A percentile compares a stretch with the other conserved stretches of the same genome.
These are phyloP conservation scores for Heliconius hortense DNA, from an alignment of 2,888 invertebrate species.

Conservation along the genomic window DNA sequence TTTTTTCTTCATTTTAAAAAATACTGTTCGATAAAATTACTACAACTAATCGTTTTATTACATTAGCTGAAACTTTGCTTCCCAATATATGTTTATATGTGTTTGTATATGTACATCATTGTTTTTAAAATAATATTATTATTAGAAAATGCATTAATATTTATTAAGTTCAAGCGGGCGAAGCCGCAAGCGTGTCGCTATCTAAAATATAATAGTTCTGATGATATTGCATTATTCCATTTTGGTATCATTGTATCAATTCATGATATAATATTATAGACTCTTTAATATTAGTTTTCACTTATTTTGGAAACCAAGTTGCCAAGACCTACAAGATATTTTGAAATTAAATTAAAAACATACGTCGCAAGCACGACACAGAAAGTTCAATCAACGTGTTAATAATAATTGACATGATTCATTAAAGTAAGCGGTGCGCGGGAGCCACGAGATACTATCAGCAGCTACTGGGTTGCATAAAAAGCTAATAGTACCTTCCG, in stretches of 20 bases:
- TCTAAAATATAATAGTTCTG: too few relatives aligned
- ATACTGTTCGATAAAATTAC: too few relatives aligned
- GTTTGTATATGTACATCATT: too few relatives aligned
- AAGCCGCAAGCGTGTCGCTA: too few relatives aligned
- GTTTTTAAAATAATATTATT: too few relatives aligned
- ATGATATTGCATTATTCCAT: not conserved
- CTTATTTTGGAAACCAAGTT: not conserved
- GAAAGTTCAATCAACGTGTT: conserved; percentile 56
- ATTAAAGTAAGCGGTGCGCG: conserved; percentile 74
- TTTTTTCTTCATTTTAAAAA: too few relatives aligned
- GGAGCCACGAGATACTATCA: conserved; percentile 72
- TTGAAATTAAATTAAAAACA: not conserved
- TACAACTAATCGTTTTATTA: too few relatives aligned
- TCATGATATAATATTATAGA: not conserved
- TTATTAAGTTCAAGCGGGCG: too few relatives aligned
- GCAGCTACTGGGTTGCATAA: conserved; percentile 66
- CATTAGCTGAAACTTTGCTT: too few relatives aligned
- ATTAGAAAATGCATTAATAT: too few relatives aligned
- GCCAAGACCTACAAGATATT: not conserved
- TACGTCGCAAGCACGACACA: conserved; percentile 34
- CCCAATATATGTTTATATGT: too few relatives aligned
- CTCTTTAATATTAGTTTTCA: not conserved
- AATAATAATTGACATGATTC: conserved; percentile 72
- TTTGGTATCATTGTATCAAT: not conserved
- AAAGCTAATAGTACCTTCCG: conserved; percentile 67